A percentile compares a stretch with the other conserved stretches of the same genome.
phyloP scores from a whole-genome alignment of 2,113 vertebrate species.

The Otocyon megalotis region DNA sequence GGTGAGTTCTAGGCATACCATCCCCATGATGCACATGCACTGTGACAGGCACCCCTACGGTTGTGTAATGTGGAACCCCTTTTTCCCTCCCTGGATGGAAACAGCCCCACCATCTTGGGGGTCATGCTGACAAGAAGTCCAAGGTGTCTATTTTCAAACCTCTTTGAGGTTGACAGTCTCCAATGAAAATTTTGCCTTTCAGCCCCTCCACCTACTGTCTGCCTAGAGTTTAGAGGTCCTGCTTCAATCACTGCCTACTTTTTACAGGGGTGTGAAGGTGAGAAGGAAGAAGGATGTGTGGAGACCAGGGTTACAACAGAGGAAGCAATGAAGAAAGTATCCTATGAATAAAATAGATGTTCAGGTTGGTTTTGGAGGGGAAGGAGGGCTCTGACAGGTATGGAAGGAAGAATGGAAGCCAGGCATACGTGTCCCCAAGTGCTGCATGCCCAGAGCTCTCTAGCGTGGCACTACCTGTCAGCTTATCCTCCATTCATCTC shows the following conservation, averaged over 20 bases:
- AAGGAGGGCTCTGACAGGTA: not conserved
- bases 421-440: not conserved
- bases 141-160: not conserved
- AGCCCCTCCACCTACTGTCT: not conserved
- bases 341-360: not conserved
- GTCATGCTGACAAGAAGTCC: not conserved
- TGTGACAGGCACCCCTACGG: not conserved
- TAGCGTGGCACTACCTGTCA: not conserved
- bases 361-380: not conserved
- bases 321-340: not conserved
- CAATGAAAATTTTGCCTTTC: not conserved
- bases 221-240: not conserved
- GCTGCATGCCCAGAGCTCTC: not conserved
- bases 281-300: not conserved
- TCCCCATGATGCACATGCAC: not conserved
- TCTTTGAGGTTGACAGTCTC: not conserved
- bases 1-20: not conserved
- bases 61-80: not conserved
- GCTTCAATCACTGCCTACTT: not conserved
- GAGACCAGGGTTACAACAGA: not conserved
- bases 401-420: not conserved
- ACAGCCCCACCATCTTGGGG: not conserved
- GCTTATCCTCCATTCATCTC: not conserved
- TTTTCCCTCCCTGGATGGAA: not conserved
- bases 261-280: rapidly evolving